Conservation (phyloP, 37 sponge, comb jelly and placozoan genomes). For the Lycopodina hypogea region DNA sequence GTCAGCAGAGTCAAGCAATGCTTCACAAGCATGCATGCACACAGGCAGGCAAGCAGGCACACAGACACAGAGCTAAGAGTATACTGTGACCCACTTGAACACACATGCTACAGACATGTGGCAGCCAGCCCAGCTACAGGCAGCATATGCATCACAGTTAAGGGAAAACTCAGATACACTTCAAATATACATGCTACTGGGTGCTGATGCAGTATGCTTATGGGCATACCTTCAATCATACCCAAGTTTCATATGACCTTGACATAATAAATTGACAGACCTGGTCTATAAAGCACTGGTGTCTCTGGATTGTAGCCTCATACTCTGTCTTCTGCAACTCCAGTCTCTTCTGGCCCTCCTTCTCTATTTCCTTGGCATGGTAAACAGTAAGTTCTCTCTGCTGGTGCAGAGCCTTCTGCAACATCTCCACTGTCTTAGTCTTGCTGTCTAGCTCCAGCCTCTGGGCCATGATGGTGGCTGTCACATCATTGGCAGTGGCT, state of each 20-base stretch:
- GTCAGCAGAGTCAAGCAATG: background rate
- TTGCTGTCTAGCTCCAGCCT: constrained; percentile 83
- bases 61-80: no score
- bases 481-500: constrained; percentile 72
- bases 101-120: no score
- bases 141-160: no score
- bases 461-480: constrained; percentile 60
- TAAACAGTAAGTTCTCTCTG: constrained; percentile 83
- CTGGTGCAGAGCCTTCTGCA: constrained; percentile 78
- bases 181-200: no score
- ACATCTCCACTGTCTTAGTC: constrained; percentile 83
- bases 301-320: constrained; percentile 82
- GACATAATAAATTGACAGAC: constrained; percentile 25
- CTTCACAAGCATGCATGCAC: no score
- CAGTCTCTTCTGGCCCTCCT: constrained; percentile 77
- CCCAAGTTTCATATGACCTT: no score
- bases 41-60: no score
- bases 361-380: constrained; percentile 85
- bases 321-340: constrained; percentile 81
- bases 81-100: no score
- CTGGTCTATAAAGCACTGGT: constrained; percentile 90
- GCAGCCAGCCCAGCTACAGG: no score
- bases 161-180: no score
- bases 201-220: no score
- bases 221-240: no score